Conservation (phyloP, 2,113 vertebrate species). For the Oxygymnocypris stewartii region DNA sequence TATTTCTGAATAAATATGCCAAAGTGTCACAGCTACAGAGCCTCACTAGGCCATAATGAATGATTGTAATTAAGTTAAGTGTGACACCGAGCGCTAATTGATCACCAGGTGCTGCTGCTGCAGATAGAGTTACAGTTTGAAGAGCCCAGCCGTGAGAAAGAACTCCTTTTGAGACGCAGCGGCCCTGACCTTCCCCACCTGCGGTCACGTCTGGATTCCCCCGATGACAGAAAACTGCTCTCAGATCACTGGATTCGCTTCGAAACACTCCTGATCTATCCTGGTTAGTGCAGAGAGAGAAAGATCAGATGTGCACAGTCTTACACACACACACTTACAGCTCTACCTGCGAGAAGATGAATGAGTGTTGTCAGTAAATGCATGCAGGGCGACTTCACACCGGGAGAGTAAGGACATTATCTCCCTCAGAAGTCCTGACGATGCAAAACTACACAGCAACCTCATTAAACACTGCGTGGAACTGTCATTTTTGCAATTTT, state of each 20-base stretch:
- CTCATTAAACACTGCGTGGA: background rate
- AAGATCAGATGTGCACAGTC: slow-evolving; percentile 40
- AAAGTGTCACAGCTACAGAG: slow-evolving; percentile 21
- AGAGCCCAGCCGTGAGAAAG: slow-evolving; percentile 16
- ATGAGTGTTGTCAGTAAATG: slow-evolving; percentile 57
- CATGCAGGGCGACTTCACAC: slow-evolving; percentile 39
- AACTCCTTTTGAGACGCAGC: background rate
- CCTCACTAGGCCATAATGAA: slow-evolving; percentile 60
- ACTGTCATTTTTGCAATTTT: slow-evolving; percentile 20
- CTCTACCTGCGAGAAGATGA: slow-evolving; percentile 59
- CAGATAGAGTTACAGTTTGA: slow-evolving; percentile 50
- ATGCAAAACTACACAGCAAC: slow-evolving; percentile 29
- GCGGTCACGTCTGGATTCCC: slow-evolving; percentile 31
- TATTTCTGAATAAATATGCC: background rate
- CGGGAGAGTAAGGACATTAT: slow-evolving; percentile 53
- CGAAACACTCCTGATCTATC: slow-evolving; percentile 27
- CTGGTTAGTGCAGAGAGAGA: slow-evolving; percentile 34
- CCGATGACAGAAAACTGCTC: slow-evolving; percentile 25
- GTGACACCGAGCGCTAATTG: slow-evolving; percentile 51
- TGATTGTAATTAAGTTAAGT: slow-evolving; percentile 60
- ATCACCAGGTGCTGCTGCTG: slow-evolving; percentile 52
- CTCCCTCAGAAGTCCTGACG: slow-evolving; percentile 54
- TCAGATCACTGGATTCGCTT: slow-evolving; percentile 1
- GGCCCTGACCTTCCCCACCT: slow-evolving; percentile 53
- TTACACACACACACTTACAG: background rate